Evolutionary conservation across 2,888 invertebrate genomes (phyloP), one percentile per base, ranked within the genome.

Genomic region (Netelia virgata): DNA sequence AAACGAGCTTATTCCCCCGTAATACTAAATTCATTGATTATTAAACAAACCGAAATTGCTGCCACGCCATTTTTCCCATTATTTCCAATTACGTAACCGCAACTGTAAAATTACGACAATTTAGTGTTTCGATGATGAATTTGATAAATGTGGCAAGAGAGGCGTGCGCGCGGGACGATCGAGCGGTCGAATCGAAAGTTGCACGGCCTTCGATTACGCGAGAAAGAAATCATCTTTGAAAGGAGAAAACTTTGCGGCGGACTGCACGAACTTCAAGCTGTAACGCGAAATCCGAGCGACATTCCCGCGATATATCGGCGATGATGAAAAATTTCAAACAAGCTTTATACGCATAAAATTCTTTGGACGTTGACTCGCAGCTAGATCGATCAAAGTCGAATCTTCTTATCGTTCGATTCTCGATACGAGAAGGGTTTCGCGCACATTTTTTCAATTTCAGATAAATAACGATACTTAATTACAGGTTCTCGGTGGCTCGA

Each of bases 401-500:
- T 63, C 63, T 16, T 47, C 47, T n/a, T n/a, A n/a, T n/a, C 66
- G 43, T 57, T 69, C 78, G 66, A 41, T 76, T 61, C 47, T 50
- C 61, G 9, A 61, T 78, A 50, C 3, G 18, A 47, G 28, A 5
- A 6, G 36, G 36, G 1, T 36, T 1, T 36, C 36, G 36, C 36
- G 36, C 6, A 0, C 36, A 43, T 82, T 70, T 9, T 43, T 82
- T 78, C 69, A 1, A 23, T 43, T 70, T 3, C 16, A 53, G 14
- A 28, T 43, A 10, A 18, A 55, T 28, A 18, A 5, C 14, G 57
- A 55, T 20, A 63, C 50, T 14, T 36, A 43, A 76, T 70, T 75
- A 1, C 76, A 94, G 93, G 96, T 97, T 0, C 94, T 98, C 0
- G 98, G 98, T 0, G 98, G 98, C 0, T 97, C 97, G 3, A 97